Conservation (phyloP, 2,113 vertebrate genomes). For the Calidris pygmaea region DNA sequence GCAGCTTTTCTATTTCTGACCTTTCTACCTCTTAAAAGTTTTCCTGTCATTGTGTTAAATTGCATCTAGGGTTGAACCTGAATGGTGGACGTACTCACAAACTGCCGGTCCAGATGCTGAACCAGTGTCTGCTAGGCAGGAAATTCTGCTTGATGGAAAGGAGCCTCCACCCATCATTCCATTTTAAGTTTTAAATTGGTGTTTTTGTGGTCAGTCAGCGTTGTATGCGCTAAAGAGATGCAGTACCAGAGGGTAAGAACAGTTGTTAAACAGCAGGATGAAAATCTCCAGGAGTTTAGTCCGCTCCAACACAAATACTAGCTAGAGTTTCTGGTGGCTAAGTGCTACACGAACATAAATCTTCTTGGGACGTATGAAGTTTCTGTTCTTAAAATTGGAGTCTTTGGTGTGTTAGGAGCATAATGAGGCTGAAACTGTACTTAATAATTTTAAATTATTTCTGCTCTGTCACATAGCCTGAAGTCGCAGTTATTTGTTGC, state of each 20-base stretch:
- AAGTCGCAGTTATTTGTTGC: neutral
- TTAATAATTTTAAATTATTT: neutral
- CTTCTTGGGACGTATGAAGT: neutral
- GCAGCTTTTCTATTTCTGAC: neutral
- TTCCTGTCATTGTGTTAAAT: neutral
- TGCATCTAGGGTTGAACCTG: neutral
- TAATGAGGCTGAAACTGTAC: neutral
- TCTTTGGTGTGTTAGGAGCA: neutral
- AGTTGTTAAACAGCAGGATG: neutral
- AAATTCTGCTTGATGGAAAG: neutral
- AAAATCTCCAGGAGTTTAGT: neutral
- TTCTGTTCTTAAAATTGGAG: neutral
- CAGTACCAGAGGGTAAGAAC: fast-evolving
- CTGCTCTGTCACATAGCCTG: neutral
- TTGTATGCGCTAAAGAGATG: neutral
- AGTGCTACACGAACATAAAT: neutral
- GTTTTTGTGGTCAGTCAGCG: neutral
- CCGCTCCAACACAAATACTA: neutral
- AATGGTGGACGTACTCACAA: neutral
- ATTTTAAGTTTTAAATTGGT: neutral
- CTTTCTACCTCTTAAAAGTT: neutral
- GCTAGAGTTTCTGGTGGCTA: neutral
- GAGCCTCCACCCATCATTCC: neutral
- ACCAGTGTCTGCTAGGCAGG: neutral
- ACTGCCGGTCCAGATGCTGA: neutral